A percentile compares a stretch with the other conserved stretches of the same genome.
Conservation (phyloP, 2,113 vertebrate genomes). For the Pimephales promelas region DNA sequence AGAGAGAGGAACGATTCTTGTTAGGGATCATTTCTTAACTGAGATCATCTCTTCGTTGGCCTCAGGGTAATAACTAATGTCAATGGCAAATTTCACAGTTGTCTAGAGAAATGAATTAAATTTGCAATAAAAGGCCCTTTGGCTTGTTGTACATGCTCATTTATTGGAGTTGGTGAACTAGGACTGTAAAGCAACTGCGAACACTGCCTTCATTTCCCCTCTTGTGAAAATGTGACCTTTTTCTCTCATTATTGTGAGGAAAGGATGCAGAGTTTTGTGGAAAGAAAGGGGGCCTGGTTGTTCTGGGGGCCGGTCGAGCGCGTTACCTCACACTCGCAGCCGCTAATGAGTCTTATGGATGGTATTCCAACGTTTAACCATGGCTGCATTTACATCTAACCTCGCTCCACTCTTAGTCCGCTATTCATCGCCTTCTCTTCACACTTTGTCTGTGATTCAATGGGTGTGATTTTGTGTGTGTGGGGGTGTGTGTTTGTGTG, state of each 20-base stretch:
- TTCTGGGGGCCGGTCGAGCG: slow-evolving; percentile 52
- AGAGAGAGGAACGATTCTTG: slow-evolving; percentile 76
- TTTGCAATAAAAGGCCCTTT: slow-evolving; percentile 95
- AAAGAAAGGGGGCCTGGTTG: slow-evolving; percentile 70
- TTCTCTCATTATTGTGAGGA: slow-evolving; percentile 80
- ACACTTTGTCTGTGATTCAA: slow-evolving; percentile 48
- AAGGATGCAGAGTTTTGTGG: slow-evolving; percentile 55
- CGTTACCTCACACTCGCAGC: slow-evolving; percentile 53
- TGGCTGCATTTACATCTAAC: slow-evolving; percentile 60
- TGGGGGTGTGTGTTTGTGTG: slow-evolving; percentile 52
- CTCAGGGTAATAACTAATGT: slow-evolving; percentile 98
- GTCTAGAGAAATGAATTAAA: slow-evolving; percentile 99
- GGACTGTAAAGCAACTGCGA: slow-evolving; percentile 88
- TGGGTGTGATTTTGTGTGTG: slow-evolving; percentile 48
- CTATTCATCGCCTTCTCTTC: slow-evolving; percentile 46
- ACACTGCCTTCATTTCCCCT: slow-evolving; percentile 86
- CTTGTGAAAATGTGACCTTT: slow-evolving; percentile 92
- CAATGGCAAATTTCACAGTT: slow-evolving; percentile 99
- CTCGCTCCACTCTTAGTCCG: slow-evolving; percentile 54
- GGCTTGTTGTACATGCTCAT: slow-evolving; percentile 95
- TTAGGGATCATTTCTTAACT: slow-evolving; percentile 99
- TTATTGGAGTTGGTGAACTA: slow-evolving; percentile 91
- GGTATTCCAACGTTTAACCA: slow-evolving; percentile 46
- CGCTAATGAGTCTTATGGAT: slow-evolving; percentile 70
- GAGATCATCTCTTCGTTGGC: slow-evolving; percentile 98